phyloP scores from a whole-genome alignment of 2,888 invertebrate species.

The Mythimna lalbum region DNA sequence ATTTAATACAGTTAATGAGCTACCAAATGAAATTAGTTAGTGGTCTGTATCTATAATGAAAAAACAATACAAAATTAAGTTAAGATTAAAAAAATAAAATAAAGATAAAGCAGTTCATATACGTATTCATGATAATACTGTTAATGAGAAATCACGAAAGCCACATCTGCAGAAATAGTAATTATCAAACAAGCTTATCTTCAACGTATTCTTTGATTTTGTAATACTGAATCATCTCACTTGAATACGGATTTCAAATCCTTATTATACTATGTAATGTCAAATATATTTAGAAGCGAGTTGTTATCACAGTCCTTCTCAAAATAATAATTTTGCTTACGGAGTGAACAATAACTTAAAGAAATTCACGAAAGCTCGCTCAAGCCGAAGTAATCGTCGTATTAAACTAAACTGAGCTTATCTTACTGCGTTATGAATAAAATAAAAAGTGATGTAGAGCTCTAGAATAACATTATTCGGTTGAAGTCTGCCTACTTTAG shows the following conservation, averaged over 20 bases:
- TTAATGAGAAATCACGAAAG: no score
- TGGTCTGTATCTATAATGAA: no score
- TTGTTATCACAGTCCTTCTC: slow-evolving; percentile 1
- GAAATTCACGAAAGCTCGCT: slow-evolving; percentile 2
- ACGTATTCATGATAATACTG: no score
- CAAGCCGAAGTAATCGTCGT: slow-evolving; percentile 26
- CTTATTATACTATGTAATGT: neutral
- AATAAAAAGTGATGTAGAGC: slow-evolving; percentile 6
- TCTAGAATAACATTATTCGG: neutral
- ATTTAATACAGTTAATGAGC: no score
- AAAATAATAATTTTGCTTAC: slow-evolving; percentile 32
- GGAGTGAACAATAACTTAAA: slow-evolving; percentile 18
- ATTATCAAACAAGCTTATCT: no score
- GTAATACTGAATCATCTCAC: slow-evolving; percentile 6
- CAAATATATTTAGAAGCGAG: slow-evolving; percentile 1
- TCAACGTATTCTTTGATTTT: neutral
- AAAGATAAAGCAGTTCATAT: no score
- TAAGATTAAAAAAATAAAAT: no score
- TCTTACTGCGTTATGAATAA: slow-evolving; percentile 15
- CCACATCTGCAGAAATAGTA: no score
- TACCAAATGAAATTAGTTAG: no score
- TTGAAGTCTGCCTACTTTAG: neutral
- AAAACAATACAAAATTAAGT: no score
- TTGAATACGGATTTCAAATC: slow-evolving; percentile 18
- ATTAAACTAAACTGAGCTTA: slow-evolving; percentile 31